Base-by-base conservation (phyloP, 2,888 invertebrate species). In the Physocephala rufipes region DNA sequence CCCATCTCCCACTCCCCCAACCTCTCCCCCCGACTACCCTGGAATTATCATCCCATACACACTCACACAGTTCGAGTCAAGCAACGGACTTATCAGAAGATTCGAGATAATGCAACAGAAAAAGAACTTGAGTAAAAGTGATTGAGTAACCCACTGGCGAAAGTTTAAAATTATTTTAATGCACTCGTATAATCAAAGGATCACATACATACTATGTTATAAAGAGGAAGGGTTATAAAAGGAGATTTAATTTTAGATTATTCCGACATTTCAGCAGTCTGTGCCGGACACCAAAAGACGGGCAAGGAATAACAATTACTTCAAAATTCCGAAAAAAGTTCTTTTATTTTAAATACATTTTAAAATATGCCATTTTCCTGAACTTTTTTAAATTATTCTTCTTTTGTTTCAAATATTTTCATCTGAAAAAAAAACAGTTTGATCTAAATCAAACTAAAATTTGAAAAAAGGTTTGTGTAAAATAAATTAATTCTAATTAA, bases 171-270 rank as follows among this genome's bases (percentile, higher is more conserved):
- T 9, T 16, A 53, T 12, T 53, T 53, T 53, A 53, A 21, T 21
- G n/a, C n/a, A 49, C 15, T 49, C 16, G 49, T 49, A n/a, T 49
- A 55, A 55, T 13, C 12, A 55, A 55, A 55, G 24, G 55, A 21
- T 19, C 24, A 13, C 55, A 55, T 13, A 55, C 36, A 36, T 9
- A 36, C 36, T 9, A 36, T 9, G 9, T 4, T 36, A 9, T 36
- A 55, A 55, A 55, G 21, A 13, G 55, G 24, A 26, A 13, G 26
- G 24, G 9, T 3, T 24, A 55, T 24, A 49, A 7, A 49, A 2
- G 16, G 49, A 49, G 49, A 58, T 58, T 58, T 5, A 19, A 58
- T 58, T 58, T 26, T 24, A 58, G 24, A 58, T 28, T 58, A 28
- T 49, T 49, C 16, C 49, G 16, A 49, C 49, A 12, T 49, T 19